Percentiles rank a stretch among this genome's conserved stretches.
Evolutionary conservation across 2,888 invertebrate species (phyloP).

Genomic region (Epinotia brunnichana): DNA sequence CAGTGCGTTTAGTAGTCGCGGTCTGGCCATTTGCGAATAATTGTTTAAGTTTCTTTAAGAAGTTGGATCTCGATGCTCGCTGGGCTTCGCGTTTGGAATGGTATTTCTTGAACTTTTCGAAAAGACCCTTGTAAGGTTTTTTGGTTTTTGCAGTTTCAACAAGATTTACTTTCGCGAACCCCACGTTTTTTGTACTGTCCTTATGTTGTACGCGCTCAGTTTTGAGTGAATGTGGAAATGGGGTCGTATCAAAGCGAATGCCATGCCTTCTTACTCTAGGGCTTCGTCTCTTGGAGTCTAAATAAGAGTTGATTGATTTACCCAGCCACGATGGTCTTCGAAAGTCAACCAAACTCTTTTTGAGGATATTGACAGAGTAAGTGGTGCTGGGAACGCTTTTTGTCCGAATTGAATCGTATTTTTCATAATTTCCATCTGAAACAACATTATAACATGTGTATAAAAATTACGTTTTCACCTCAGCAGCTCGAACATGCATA

Average conservation of each 20-base stretch:
- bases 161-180: slow-evolving; percentile 10
- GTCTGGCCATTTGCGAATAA: neutral
- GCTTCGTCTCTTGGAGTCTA: neutral
- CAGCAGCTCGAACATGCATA: too few species aligned
- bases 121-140: neutral
- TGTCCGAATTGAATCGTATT: neutral
- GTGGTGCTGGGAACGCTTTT: neutral
- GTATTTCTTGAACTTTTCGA: neutral
- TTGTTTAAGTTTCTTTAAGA: neutral
- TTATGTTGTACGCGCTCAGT: neutral
- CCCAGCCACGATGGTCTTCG: neutral
- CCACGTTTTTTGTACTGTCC: neutral
- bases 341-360: neutral
- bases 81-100: slow-evolving; percentile 2
- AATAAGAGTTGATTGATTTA: neutral
- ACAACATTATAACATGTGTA: neutral
- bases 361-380: neutral
- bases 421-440: slow-evolving; percentile 2
- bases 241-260: neutral
- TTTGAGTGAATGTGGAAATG: neutral
- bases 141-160: slow-evolving; percentile 8
- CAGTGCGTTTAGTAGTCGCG: neutral
- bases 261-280: slow-evolving; percentile 1
- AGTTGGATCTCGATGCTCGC: neutral
- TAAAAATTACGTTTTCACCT: too few species aligned